These are phyloP conservation scores for Nestor notabilis DNA, from an alignment of 2,113 vertebrate genomes.

Conservation along the genomic window DNA sequence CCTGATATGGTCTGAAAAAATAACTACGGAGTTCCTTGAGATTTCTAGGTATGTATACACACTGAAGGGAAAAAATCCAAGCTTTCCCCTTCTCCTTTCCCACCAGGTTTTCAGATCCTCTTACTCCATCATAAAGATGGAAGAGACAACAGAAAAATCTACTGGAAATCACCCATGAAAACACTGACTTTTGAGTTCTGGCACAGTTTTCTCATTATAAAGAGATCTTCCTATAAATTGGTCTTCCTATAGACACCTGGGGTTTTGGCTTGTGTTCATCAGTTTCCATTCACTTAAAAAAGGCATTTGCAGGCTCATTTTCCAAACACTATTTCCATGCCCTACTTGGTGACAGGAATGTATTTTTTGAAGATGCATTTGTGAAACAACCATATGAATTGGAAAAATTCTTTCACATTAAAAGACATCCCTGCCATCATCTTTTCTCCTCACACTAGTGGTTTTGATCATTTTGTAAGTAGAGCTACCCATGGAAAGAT, in stretches of 20 bases:
- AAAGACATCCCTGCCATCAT: background rate
- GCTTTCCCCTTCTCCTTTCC: background rate
- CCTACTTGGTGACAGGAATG: background rate
- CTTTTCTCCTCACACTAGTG: background rate
- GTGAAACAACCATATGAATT: background rate
- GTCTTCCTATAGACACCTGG: background rate
- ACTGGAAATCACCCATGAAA: conserved; percentile 1
- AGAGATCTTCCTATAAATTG: background rate
- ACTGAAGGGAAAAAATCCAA: background rate
- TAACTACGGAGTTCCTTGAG: background rate
- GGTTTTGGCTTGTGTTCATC: background rate
- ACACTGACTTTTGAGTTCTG: background rate
- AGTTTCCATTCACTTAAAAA: background rate
- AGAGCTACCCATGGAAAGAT: background rate
- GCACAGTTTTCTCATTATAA: background rate
- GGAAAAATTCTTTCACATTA: background rate
- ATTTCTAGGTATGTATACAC: background rate
- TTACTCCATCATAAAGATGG: background rate
- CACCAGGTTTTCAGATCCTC: background rate
- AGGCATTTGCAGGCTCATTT: background rate
- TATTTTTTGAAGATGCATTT: background rate
- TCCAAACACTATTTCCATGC: background rate
- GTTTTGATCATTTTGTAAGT: background rate
- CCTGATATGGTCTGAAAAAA: background rate
- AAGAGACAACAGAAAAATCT: background rate